Evolutionary conservation across 2,888 invertebrate species (phyloP).

Genomic region (Lasioglossum marginatum): DNA sequence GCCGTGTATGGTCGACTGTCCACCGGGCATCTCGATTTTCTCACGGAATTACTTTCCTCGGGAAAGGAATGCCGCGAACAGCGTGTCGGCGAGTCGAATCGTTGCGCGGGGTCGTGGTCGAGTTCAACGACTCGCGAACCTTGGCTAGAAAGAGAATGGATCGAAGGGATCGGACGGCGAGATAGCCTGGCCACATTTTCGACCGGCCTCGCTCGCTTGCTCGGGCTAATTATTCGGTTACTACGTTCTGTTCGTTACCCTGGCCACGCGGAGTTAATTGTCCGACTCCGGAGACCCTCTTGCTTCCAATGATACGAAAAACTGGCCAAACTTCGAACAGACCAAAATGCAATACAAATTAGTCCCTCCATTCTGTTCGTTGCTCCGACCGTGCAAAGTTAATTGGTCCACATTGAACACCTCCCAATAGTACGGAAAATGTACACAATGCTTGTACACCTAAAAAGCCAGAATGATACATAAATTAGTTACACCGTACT

Average conservation of each 20-base stretch:
- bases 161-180: constrained; percentile 54
- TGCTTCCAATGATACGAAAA: background rate
- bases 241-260: background rate
- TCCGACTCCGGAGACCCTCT: background rate
- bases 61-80: constrained; percentile 54
- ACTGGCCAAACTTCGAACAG: background rate
- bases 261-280: background rate
- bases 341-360: background rate
- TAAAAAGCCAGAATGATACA: too few species aligned
- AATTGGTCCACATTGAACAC: background rate
- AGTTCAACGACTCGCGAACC: constrained; percentile 67
- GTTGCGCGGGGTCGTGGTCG: constrained; percentile 68
- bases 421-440: background rate
- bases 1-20: background rate
- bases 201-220: constrained; percentile 12
- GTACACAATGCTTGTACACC: background rate
- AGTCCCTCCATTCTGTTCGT: background rate
- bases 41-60: constrained; percentile 63
- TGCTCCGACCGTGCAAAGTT: background rate
- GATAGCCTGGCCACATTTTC: constrained; percentile 32
- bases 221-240: constrained; percentile 19
- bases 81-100: constrained; percentile 60
- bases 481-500: background rate
- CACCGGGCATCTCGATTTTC: constrained; percentile 38
- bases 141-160: constrained; percentile 54